Conservation (phyloP, 2,113 vertebrate genomes). For the Pterocles orientalis region DNA sequence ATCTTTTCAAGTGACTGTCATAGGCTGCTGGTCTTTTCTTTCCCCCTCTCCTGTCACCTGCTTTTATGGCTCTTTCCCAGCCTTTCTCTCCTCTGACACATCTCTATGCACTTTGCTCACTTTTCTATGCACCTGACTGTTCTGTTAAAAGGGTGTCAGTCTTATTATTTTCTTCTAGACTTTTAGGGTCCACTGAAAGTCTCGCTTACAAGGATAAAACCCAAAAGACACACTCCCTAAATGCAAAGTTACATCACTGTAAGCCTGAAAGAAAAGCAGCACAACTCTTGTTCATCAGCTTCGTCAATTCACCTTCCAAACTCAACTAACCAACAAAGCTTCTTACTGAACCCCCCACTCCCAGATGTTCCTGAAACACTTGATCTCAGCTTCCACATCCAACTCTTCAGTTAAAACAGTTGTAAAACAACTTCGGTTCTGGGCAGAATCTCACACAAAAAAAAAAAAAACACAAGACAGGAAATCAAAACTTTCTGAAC, state of each 20-base stretch:
- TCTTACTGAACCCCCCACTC: not conserved
- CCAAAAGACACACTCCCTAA: not conserved
- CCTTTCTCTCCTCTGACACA: not conserved
- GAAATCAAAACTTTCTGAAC: not conserved
- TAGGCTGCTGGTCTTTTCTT: not conserved
- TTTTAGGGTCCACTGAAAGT: not conserved
- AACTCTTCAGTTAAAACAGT: not conserved
- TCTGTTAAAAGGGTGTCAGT: not conserved
- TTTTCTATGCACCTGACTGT: not conserved
- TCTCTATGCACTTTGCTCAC: not conserved
- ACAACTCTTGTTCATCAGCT: not conserved
- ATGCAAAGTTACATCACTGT: not conserved
- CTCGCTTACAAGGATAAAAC: not conserved
- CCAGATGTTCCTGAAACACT: not conserved
- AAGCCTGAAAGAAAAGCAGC: not conserved
- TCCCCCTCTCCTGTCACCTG: not conserved
- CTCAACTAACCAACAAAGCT: not conserved
- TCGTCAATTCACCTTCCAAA: not conserved
- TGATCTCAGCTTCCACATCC: not conserved
- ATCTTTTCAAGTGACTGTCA: not conserved
- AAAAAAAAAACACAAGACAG: not conserved
- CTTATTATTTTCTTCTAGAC: not conserved
- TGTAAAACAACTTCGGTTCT: not conserved
- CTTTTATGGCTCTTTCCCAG: not conserved
- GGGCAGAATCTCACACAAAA: not conserved